phyloP scores from a whole-genome alignment of 2,888 invertebrate species.

The Teinopalpus imperialis region DNA sequence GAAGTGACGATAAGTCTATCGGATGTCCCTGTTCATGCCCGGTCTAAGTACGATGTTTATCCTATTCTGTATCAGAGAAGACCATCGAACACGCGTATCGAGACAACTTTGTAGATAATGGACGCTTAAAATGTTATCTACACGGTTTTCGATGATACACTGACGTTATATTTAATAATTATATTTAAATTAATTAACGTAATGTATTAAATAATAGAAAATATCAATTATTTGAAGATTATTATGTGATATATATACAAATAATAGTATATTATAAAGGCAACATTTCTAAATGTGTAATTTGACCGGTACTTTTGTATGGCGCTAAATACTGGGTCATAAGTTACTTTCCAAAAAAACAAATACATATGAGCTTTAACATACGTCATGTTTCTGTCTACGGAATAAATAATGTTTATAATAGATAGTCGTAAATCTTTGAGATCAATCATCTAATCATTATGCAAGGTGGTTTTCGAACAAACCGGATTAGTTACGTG shows the following conservation, averaged over 20 bases:
- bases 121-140: conserved; percentile 2
- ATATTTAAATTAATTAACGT: too few species aligned
- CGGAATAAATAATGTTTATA: conserved; percentile 9
- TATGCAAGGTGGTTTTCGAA: conserved; percentile 14
- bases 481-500: conserved; percentile 7
- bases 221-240: too few species aligned
- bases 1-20: conserved; percentile 1
- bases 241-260: too few species aligned
- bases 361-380: too few species aligned
- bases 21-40: conserved; percentile 16
- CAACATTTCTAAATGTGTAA: too few species aligned
- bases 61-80: conserved; percentile 21
- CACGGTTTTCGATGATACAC: background rate
- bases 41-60: conserved; percentile 20
- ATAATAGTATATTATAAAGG: too few species aligned
- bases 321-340: too few species aligned
- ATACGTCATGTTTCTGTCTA: background rate
- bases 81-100: conserved; percentile 20
- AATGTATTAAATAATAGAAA: too few species aligned
- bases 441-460: conserved; percentile 19
- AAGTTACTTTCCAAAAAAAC: too few species aligned
- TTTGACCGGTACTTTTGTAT: too few species aligned
- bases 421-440: background rate
- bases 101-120: conserved; percentile 22
- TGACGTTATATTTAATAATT: background rate